Percentiles rank a stretch among this genome's conserved stretches.
Conservation (phyloP, 92 coral and sea anemone genomes). For the Virgularia gustaviana region DNA sequence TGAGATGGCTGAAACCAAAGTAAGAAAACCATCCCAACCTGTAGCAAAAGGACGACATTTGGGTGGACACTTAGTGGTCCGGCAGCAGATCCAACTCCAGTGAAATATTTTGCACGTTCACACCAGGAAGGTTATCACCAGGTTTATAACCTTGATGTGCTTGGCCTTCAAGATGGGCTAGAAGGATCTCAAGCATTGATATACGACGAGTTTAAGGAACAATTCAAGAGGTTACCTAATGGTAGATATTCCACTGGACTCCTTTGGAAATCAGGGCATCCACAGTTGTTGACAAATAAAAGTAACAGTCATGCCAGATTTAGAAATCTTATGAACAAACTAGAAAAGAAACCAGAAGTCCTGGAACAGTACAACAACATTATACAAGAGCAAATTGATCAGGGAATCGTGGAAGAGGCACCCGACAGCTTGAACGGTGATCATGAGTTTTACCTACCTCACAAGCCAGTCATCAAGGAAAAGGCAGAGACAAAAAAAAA, state of each 20-base stretch:
- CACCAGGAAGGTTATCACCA: constrained; percentile 6
- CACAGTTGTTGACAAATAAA: neutral
- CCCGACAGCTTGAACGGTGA: neutral
- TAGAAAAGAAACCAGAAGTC: neutral
- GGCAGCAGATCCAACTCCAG: too few species aligned
- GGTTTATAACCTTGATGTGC: too few species aligned
- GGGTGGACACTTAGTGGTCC: too few species aligned
- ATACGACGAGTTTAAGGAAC: neutral
- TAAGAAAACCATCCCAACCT: too few species aligned
- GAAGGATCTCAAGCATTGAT: neutral
- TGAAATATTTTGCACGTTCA: constrained; percentile 12
- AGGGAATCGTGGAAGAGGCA: constrained; percentile 27
- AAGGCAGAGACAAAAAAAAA: constrained; percentile 30
- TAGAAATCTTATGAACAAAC: neutral
- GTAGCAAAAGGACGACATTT: too few species aligned
- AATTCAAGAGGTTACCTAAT: neutral
- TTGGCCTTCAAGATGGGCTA: neutral
- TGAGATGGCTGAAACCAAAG: too few species aligned
- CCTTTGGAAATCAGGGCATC: neutral
- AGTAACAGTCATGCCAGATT: neutral
- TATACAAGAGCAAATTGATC: constrained; percentile 14
- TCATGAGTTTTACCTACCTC: constrained; percentile 40
- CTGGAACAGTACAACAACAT: constrained; percentile 12
- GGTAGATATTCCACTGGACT: neutral
- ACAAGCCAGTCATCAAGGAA: constrained; percentile 32